Conservation (phyloP, 2,888 invertebrate species). For the Apodemia duryi region DNA sequence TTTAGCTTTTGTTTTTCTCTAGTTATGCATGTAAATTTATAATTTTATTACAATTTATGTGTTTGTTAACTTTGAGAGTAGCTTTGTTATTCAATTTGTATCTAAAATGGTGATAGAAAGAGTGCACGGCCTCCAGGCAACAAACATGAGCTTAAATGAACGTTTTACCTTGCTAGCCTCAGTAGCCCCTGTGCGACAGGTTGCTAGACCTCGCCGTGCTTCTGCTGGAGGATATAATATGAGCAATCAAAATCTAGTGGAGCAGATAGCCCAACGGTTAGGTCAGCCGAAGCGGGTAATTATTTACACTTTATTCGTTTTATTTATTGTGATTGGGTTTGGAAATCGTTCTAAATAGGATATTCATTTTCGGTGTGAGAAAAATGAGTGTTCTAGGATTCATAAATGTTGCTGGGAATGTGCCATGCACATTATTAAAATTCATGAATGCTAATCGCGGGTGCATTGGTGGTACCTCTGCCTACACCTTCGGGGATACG, state of each 20-base stretch:
- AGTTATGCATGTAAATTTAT: not conserved
- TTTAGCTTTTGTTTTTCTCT: not conserved
- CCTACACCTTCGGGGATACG: no score
- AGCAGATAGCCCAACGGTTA: slow-evolving; percentile 51
- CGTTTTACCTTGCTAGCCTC: slow-evolving; percentile 54
- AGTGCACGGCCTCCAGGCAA: slow-evolving; percentile 66
- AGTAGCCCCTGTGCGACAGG: slow-evolving; percentile 34
- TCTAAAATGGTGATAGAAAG: slow-evolving; percentile 56
- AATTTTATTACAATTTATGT: not conserved
- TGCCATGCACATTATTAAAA: no score
- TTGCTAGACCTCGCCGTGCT: slow-evolving; percentile 35
- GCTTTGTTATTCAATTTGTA: not conserved
- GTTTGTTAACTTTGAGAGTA: not conserved
- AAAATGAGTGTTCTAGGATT: no score
- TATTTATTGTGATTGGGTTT: no score
- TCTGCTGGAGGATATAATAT: slow-evolving; percentile 30
- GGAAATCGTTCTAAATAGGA: no score
- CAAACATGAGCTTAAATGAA: slow-evolving; percentile 54
- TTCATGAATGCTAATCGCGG: no score
- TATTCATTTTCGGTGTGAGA: no score
- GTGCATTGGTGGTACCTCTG: no score
- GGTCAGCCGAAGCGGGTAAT: slow-evolving; percentile 49
- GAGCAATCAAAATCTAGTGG: slow-evolving; percentile 42
- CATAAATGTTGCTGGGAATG: no score
- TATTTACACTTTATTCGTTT: slow-evolving; percentile 16